Conservation (phyloP, 2,113 vertebrate species). For the Glaucidium brasilianum region DNA sequence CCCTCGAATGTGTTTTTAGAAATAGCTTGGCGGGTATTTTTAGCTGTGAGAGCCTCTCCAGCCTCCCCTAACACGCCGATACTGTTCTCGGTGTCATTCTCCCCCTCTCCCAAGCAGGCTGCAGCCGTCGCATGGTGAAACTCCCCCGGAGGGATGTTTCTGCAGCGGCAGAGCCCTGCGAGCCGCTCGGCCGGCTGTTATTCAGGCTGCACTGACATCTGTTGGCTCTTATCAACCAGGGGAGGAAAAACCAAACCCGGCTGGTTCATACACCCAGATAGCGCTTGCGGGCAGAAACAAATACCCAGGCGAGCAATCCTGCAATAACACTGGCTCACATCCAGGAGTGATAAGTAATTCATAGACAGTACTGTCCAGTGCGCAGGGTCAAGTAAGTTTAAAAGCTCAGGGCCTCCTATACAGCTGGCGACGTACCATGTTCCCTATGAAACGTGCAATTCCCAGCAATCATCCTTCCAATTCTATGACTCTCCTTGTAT, state of each 20-base stretch:
- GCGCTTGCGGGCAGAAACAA: not conserved
- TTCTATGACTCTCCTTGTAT: not conserved
- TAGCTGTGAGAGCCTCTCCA: slow-evolving; percentile 4
- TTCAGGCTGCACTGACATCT: slow-evolving; percentile 12
- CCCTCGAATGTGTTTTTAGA: slow-evolving; percentile 21
- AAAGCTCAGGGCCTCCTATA: not conserved
- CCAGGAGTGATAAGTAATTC: not conserved
- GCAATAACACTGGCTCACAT: not conserved
- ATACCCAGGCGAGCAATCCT: not conserved
- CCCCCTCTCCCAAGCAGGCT: not conserved
- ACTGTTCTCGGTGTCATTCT: not conserved
- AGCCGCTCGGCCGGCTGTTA: not conserved
- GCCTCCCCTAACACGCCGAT: not conserved
- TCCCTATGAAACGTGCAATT: accelerated
- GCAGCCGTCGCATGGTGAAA: not conserved
- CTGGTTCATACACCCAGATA: not conserved
- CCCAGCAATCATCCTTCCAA: accelerated
- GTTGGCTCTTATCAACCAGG: not conserved
- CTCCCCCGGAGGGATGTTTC: not conserved
- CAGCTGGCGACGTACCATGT: accelerated
- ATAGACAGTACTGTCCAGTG: not conserved
- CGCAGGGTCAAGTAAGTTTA: not conserved
- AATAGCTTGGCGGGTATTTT: slow-evolving; percentile 2
- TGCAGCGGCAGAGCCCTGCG: not conserved
- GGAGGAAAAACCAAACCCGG: not conserved